Evolutionary conservation across 2,888 invertebrate genomes (phyloP).

Genomic region (Drosophila nr. fundita): DNA sequence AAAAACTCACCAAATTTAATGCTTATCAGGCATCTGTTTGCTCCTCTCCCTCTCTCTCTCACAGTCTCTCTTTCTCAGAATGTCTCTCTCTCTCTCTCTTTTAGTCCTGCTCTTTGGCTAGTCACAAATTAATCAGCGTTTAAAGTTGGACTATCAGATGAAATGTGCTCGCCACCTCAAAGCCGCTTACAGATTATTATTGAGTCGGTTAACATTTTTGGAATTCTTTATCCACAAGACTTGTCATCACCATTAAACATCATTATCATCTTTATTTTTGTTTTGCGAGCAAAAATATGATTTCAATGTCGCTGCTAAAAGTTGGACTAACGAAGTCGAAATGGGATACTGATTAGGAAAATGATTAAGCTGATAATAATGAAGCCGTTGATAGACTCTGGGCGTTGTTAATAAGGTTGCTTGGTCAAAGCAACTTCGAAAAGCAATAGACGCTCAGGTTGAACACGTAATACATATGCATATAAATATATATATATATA

Average conservation of each 20-base stretch:
- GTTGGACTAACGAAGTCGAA: constrained; percentile 12
- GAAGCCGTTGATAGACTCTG: constrained; percentile 15
- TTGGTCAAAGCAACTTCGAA: constrained; percentile 13
- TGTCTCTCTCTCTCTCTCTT: not conserved
- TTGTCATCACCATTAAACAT: constrained; percentile 16
- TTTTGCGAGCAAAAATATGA: constrained; percentile 17
- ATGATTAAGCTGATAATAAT: constrained; percentile 44
- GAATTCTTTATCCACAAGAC: constrained; percentile 17
- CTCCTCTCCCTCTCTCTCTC: not conserved
- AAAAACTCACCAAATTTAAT: constrained; percentile 26
- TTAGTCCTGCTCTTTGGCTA: not conserved
- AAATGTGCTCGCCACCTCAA: constrained; percentile 38
- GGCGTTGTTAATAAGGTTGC: constrained; percentile 20
- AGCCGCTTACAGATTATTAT: constrained; percentile 47
- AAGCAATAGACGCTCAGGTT: constrained; percentile 4
- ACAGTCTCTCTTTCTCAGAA: not conserved
- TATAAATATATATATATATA: not conserved
- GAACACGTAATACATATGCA: constrained; percentile 4
- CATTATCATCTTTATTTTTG: not conserved
- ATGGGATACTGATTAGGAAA: constrained; percentile 38
- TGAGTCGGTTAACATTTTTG: constrained; percentile 58
- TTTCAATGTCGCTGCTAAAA: constrained; percentile 17
- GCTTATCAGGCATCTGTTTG: constrained; percentile 35
- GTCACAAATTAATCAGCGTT: constrained; percentile 53
- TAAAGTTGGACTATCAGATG: constrained; percentile 50